Conservation (phyloP, 2,888 invertebrate genomes). For the Polydrusus tereticollis region DNA sequence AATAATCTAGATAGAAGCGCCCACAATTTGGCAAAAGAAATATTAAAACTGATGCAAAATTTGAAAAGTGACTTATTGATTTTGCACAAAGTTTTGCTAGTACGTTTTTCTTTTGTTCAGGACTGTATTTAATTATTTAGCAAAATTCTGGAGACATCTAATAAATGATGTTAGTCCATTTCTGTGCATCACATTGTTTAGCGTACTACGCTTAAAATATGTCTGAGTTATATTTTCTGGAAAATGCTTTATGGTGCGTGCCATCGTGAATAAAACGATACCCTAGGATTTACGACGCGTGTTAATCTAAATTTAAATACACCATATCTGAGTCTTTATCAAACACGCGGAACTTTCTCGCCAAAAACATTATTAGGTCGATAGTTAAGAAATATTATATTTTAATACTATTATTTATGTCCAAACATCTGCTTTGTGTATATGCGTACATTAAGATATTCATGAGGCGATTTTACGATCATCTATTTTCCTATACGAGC, state of each 20-base stretch:
- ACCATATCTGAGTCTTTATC: neutral
- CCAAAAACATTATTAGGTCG: conserved; percentile 11
- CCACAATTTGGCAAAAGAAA: too few species aligned
- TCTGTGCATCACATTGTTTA: too few species aligned
- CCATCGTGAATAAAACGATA: neutral
- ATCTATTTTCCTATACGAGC: neutral
- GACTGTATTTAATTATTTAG: too few species aligned
- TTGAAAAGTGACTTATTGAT: too few species aligned
- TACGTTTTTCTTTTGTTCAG: too few species aligned
- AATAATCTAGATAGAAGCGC: too few species aligned
- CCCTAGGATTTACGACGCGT: neutral
- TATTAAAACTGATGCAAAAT: too few species aligned
- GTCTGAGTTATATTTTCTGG: too few species aligned
- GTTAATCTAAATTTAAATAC: neutral
- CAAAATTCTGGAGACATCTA: too few species aligned
- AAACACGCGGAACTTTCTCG: neutral
- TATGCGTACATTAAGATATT: neutral
- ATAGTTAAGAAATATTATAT: conserved; percentile 20
- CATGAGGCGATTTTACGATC: conserved; percentile 2
- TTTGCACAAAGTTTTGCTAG: too few species aligned
- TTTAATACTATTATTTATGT: conserved; percentile 1
- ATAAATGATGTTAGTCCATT: too few species aligned
- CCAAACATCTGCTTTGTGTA: conserved; percentile 7
- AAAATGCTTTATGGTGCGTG: neutral
- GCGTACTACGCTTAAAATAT: too few species aligned